phyloP scores from a whole-genome alignment of 2,797 vertebrate genomes.

The Limosa lapponica region DNA sequence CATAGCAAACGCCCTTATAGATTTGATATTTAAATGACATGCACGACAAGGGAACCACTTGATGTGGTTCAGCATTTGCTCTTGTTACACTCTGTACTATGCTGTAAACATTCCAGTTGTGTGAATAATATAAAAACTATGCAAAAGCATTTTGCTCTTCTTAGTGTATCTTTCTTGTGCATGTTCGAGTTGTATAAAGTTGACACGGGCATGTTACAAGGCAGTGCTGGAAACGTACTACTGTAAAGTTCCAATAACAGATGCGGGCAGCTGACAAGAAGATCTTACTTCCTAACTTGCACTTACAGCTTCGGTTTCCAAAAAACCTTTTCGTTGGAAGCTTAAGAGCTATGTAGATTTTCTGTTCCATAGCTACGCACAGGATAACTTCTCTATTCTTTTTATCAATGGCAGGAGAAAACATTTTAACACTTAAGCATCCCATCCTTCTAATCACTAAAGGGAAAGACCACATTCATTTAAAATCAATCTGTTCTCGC shows the following conservation, averaged over 20 bases:
- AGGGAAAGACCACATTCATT: conserved; percentile 16
- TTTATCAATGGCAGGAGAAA: neutral
- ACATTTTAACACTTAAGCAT: neutral
- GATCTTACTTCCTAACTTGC: conserved; percentile 53
- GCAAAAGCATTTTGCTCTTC: conserved; percentile 59
- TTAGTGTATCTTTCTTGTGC: conserved; percentile 36
- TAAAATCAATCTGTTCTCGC: neutral
- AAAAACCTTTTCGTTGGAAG: neutral
- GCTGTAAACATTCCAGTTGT: conserved; percentile 78
- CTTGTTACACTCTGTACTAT: conserved; percentile 70
- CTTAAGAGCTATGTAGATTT: neutral
- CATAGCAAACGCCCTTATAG: conserved; percentile 63
- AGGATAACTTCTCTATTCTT: neutral
- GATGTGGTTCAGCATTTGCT: conserved; percentile 76
- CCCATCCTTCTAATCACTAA: neutral
- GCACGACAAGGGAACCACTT: conserved; percentile 63
- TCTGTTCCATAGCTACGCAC: conserved; percentile 9
- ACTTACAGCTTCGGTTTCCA: conserved; percentile 55
- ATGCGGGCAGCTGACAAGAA: conserved; percentile 68
- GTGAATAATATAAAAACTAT: conserved; percentile 74
- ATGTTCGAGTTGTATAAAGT: conserved; percentile 17
- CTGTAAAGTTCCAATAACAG: conserved; percentile 68
- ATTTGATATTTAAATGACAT: conserved; percentile 75
- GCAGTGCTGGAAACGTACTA: conserved; percentile 56
- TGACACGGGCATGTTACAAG: conserved; percentile 67